Evolutionary conservation across 2,888 invertebrate genomes (phyloP), one percentile per base, ranked within the genome.

Genomic region (Tetheella fluctuosa): DNA sequence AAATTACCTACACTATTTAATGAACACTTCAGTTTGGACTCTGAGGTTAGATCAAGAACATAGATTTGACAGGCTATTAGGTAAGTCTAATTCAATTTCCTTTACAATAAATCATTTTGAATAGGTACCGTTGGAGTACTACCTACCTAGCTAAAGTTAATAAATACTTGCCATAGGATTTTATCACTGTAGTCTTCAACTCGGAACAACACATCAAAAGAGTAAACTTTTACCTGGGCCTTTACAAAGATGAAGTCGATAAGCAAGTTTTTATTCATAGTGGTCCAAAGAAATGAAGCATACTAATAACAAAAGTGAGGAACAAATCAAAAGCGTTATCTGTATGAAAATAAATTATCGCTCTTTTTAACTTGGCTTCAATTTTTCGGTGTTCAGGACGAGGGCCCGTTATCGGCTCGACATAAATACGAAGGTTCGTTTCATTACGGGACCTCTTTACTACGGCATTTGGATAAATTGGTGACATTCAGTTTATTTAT

Each of bases 271-370:
- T n/a, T n/a, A n/a, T n/a, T n/a, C n/a, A n/a, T n/a, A n/a, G n/a
- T n/a, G n/a, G 25, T 25, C 25, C 3, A 25, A 25, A 6, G 2
- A 25, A 25, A 25, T 4, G 6, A 25, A 25, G 6, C 25, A 25
- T 25, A 8, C 1, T 1, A 42, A 39, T 39, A 15, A 39, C 17
- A 42, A 48, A 48, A 20, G 17, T 20, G 20, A 20, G 48, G 8
- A 48, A 48, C 20, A 20, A 48, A 20, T 48, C 48, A 48, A 48
- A 48, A 48, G 48, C 48, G 17, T 48, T 48, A 48, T 48, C 48
- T 20, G 20, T 48, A 48, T 48, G 48, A 48, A 48, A 48, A 48
- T 20, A 48, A 48, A 48, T 48, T 48, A 48, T 48, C 48, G 48
- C 48, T n/a, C 20, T 48, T 10, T 48, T 48, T 48, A 48, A 48